phyloP scores from a whole-genome alignment of 2,888 invertebrate species.

The Lordiphosa fenestrarum region DNA sequence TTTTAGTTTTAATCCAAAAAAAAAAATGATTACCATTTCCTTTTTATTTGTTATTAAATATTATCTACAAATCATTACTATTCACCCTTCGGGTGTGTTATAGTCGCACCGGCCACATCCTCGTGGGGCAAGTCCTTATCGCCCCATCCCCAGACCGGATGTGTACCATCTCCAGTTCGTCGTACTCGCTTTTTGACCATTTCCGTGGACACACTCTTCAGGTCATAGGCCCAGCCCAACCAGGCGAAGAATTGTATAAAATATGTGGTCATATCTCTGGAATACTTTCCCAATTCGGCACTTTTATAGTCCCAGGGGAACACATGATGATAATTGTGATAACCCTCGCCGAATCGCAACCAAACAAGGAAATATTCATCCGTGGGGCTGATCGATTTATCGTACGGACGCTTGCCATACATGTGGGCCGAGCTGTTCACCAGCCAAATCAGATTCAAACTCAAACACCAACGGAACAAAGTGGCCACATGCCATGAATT shows the following conservation, averaged over 20 bases:
- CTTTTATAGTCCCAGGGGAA: slow-evolving; percentile 94
- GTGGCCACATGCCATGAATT: slow-evolving; percentile 86
- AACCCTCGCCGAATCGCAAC: slow-evolving; percentile 86
- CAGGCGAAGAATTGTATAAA: slow-evolving; percentile 90
- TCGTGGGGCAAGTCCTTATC: slow-evolving; percentile 84
- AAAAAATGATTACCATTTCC: too few relatives aligned
- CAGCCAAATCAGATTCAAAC: slow-evolving; percentile 93
- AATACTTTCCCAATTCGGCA: slow-evolving; percentile 87
- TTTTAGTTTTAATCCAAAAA: too few relatives aligned
- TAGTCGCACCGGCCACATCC: slow-evolving; percentile 82
- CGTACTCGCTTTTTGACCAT: slow-evolving; percentile 85
- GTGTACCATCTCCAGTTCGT: slow-evolving; percentile 88
- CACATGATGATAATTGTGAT: slow-evolving; percentile 91
- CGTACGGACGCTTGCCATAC: slow-evolving; percentile 88
- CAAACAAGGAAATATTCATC: slow-evolving; percentile 85
- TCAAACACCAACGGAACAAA: slow-evolving; percentile 89
- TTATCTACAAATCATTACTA: too few relatives aligned
- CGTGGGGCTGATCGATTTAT: slow-evolving; percentile 85
- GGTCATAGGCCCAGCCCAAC: slow-evolving; percentile 92
- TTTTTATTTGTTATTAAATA: too few relatives aligned
- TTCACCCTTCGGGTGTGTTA: slow-evolving; percentile 78
- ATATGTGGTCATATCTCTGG: slow-evolving; percentile 87
- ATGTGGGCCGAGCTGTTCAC: slow-evolving; percentile 95
- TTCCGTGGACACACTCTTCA: slow-evolving; percentile 88
- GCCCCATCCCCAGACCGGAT: slow-evolving; percentile 90